These are phyloP conservation scores for Drosophila suzukii DNA, from an alignment of 1,140 invertebrate species.

Conservation along the genomic window DNA sequence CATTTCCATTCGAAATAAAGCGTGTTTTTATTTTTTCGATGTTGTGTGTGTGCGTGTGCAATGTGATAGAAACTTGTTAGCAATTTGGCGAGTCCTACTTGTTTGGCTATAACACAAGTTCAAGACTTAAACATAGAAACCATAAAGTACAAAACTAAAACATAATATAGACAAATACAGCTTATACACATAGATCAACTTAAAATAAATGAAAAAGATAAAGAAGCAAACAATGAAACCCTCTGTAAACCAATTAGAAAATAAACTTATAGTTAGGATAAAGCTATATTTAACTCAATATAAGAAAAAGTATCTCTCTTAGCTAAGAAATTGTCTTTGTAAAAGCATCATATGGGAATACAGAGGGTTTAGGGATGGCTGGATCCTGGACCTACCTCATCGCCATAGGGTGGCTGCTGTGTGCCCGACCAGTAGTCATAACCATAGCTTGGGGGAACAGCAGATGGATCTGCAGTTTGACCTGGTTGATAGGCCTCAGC, in stretches of 20 bases:
- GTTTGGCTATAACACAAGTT: slow-evolving; percentile 39
- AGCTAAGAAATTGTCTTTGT: too few relatives aligned
- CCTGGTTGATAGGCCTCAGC: slow-evolving; percentile 20
- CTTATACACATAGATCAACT: slow-evolving; percentile 1
- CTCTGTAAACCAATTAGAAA: neutral
- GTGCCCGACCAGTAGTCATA: slow-evolving; percentile 66
- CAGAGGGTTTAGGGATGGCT: slow-evolving; percentile 7
- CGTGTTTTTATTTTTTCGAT: slow-evolving; percentile 1
- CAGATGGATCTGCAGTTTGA: slow-evolving; percentile 10
- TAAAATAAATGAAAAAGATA: slow-evolving; percentile 4
- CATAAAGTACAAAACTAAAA: slow-evolving; percentile 17
- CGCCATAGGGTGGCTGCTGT: slow-evolving; percentile 66
- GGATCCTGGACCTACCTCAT: slow-evolving; percentile 54
- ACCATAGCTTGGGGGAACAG: slow-evolving; percentile 14
- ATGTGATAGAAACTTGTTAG: slow-evolving; percentile 60
- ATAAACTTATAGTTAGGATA: neutral
- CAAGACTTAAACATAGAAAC: slow-evolving; percentile 9
- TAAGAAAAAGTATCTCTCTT: neutral
- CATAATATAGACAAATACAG: neutral
- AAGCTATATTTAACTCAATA: neutral
- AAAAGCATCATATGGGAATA: neutral
- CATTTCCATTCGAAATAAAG: slow-evolving; percentile 60
- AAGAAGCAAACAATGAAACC: neutral
- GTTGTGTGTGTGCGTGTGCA: slow-evolving; percentile 9
- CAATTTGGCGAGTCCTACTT: slow-evolving; percentile 33